phyloP scores from a whole-genome alignment of 2,797 vertebrate species.

The Chanos chanos region DNA sequence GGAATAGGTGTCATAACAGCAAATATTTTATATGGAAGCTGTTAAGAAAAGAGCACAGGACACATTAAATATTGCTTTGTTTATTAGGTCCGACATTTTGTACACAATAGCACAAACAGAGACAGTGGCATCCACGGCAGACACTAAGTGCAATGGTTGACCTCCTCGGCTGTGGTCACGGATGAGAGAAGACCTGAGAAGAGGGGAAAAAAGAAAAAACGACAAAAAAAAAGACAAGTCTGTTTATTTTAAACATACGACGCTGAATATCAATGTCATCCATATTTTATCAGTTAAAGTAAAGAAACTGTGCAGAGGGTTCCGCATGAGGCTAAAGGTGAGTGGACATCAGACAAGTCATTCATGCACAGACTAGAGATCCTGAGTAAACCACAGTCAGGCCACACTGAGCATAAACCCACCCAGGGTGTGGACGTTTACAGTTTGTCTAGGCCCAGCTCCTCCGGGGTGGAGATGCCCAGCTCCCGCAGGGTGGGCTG shows the following conservation, averaged over 20 bases:
- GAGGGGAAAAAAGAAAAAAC: conserved; percentile 47
- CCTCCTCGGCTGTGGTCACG: too few species aligned
- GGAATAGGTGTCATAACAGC: not conserved
- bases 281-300: too few species aligned
- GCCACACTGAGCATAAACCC: conserved; percentile 31
- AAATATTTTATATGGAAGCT: too few species aligned
- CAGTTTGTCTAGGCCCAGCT: conserved; percentile 87
- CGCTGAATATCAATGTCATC: too few species aligned
- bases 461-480: conserved; percentile 95
- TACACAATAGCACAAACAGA: conserved; percentile 62
- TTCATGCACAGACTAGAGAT: too few species aligned
- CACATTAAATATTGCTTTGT: conserved; percentile 48
- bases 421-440: conserved; percentile 62
- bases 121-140: conserved; percentile 55
- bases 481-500: conserved; percentile 90
- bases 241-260: too few species aligned
- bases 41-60: conserved; percentile 8
- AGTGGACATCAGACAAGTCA: too few species aligned
- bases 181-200: conserved; percentile 35
- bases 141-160: conserved; percentile 44
- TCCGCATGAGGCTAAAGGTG: too few species aligned
- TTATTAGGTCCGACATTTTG: conserved; percentile 72
- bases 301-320: too few species aligned
- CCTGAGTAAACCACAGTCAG: too few species aligned
- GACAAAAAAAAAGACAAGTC: not conserved